Percentiles rank a stretch among this genome's conserved stretches.
phyloP scores from a whole-genome alignment of 2,888 invertebrate genomes.

The Apamea crenata region DNA sequence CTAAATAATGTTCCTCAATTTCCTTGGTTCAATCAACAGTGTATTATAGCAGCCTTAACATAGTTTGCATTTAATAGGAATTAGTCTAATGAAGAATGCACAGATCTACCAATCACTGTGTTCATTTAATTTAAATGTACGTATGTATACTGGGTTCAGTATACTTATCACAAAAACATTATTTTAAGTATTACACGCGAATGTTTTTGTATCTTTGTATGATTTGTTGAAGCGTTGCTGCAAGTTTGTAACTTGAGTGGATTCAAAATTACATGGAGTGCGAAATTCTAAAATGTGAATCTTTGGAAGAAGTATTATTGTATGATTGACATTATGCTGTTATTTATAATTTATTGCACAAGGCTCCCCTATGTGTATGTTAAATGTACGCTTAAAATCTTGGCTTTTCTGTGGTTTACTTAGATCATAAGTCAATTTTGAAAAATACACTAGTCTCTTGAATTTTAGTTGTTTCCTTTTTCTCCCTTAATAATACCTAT shows the following conservation, averaged over 20 bases:
- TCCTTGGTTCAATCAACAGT: conserved; percentile 48
- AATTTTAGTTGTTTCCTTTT: conserved; percentile 53
- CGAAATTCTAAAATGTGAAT: conserved; percentile 49
- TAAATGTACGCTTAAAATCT: conserved; percentile 66
- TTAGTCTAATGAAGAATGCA: conserved; percentile 73
- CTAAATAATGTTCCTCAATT: background rate
- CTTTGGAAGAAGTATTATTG: conserved; percentile 57
- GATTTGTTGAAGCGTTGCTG: conserved; percentile 42
- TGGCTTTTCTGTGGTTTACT: conserved; percentile 69
- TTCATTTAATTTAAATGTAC: conserved; percentile 78
- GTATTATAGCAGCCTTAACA: conserved; percentile 65
- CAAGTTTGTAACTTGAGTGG: conserved; percentile 15
- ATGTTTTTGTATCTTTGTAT: conserved; percentile 58
- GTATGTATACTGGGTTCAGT: conserved; percentile 64
- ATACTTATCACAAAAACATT: conserved; percentile 66
- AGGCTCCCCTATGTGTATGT: conserved; percentile 64
- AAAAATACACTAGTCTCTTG: conserved; percentile 77
- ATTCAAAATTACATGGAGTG: conserved; percentile 40
- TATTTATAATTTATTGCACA: conserved; percentile 69
- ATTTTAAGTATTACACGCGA: conserved; percentile 57
- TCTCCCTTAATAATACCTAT: background rate
- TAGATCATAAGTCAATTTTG: conserved; percentile 70
- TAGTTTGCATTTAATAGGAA: conserved; percentile 80
- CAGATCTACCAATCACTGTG: conserved; percentile 83
- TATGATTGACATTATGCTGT: conserved; percentile 53